Evolutionary conservation across 2,888 invertebrate genomes (phyloP).

Genomic region (Drosophila suboccidentalis): DNA sequence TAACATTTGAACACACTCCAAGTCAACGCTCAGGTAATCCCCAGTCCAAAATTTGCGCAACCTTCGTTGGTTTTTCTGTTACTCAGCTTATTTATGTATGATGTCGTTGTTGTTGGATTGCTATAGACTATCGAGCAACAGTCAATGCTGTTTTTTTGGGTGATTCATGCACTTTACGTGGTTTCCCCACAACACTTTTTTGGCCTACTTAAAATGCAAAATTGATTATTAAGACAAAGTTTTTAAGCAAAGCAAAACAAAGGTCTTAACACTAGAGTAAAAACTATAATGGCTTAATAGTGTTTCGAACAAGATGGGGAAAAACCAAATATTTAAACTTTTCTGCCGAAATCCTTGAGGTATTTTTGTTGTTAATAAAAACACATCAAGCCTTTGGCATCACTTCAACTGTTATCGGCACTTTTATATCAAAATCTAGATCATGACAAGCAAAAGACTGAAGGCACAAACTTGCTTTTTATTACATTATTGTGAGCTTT

Average conservation of each 20-base stretch:
- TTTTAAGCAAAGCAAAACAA: conserved; percentile 28
- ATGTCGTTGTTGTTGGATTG: conserved; percentile 23
- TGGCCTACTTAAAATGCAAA: conserved; percentile 71
- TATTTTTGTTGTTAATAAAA: background rate
- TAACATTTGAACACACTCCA: conserved; percentile 25
- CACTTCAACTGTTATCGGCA: conserved; percentile 1
- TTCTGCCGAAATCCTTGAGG: conserved; percentile 53
- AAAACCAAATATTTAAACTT: conserved; percentile 40
- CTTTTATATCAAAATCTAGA: conserved; percentile 11
- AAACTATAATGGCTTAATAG: conserved; percentile 26
- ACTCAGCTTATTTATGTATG: conserved; percentile 7
- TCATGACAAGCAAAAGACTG: background rate
- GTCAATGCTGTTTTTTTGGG: conserved; percentile 45
- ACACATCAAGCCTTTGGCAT: conserved; percentile 3
- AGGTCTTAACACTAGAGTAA: conserved; percentile 10
- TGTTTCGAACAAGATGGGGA: conserved; percentile 35
- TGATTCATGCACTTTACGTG: conserved; percentile 60
- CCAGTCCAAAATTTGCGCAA: conserved; percentile 65
- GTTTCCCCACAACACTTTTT: conserved; percentile 63
- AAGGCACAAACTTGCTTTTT: conserved; percentile 4
- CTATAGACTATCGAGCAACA: conserved; percentile 41
- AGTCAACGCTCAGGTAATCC: conserved; percentile 58
- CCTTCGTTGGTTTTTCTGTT: conserved; percentile 52
- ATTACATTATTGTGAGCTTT: background rate
- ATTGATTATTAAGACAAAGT: conserved; percentile 32